phyloP scores from a whole-genome alignment of 2,797 vertebrate genomes.

The Cynodonichthys magdalenae region DNA sequence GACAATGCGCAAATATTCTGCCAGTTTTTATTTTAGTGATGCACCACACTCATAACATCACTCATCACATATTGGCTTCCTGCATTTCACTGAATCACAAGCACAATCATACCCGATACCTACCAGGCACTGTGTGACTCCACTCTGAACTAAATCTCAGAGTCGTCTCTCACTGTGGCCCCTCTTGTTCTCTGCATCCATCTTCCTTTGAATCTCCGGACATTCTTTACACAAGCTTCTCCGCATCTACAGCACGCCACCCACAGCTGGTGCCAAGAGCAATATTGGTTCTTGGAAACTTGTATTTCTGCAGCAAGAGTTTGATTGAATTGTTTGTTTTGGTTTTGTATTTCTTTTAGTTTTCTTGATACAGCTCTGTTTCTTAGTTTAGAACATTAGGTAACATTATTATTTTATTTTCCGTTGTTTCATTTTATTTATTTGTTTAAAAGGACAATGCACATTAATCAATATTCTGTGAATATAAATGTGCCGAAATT shows the following conservation, averaged over 20 bases:
- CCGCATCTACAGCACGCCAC: constrained; percentile 35
- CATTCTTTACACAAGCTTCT: constrained; percentile 34
- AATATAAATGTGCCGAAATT: too few species aligned
- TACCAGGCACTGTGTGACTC: constrained; percentile 33
- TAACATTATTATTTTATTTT: too few species aligned
- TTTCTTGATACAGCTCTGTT: not conserved
- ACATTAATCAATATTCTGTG: too few species aligned
- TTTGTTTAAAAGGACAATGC: too few species aligned
- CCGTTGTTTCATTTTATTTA: too few species aligned
- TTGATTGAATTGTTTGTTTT: constrained; percentile 24
- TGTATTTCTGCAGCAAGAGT: constrained; percentile 14
- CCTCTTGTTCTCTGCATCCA: constrained; percentile 25
- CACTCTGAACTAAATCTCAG: constrained; percentile 46
- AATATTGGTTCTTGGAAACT: constrained; percentile 20
- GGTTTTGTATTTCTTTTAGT: not conserved
- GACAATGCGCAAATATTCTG: not conserved
- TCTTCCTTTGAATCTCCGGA: constrained; percentile 41
- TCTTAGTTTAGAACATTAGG: too few species aligned
- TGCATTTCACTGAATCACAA: constrained; percentile 30
- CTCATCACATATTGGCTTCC: constrained; percentile 14
- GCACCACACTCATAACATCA: constrained; percentile 4
- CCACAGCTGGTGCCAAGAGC: constrained; percentile 45
- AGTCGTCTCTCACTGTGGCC: constrained; percentile 34
- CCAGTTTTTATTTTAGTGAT: constrained; percentile 1
- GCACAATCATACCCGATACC: constrained; percentile 38